phyloP scores from a whole-genome alignment of 2,113 vertebrate species.

The Hipposideros armiger region DNA sequence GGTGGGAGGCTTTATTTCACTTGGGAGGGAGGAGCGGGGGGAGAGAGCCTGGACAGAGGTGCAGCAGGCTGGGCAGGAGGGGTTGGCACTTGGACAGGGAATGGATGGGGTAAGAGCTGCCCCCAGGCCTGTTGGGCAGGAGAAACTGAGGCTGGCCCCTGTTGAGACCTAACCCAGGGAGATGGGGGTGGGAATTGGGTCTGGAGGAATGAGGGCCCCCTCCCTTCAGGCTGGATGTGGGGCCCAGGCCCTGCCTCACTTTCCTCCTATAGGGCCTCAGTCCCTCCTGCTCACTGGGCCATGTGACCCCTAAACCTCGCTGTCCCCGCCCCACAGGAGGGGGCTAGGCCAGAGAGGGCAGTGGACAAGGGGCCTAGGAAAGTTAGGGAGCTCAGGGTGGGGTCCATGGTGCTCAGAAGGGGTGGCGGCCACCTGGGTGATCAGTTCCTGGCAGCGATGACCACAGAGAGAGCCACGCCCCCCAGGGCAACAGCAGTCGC shows the following conservation, averaged over 20 bases:
- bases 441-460: conserved; percentile 98
- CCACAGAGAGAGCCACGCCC: conserved; percentile 96
- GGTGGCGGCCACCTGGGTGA: neutral
- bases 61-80: conserved; percentile 12
- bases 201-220: conserved; percentile 50
- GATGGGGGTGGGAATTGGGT: neutral
- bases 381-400: conserved; percentile 33
- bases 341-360: conserved; percentile 11
- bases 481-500: conserved; percentile 96
- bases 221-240: conserved; percentile 16
- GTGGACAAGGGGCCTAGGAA: conserved; percentile 43
- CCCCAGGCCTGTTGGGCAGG: conserved; percentile 40
- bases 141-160: conserved; percentile 12
- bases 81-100: neutral
- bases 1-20: conserved; percentile 78
- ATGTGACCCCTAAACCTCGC: neutral
- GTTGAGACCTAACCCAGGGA: neutral
- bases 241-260: neutral
- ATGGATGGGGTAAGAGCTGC: neutral
- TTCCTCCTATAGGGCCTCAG: conserved; percentile 13
- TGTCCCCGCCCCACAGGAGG: conserved; percentile 38
- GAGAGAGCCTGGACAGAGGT: conserved; percentile 9
- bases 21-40: neutral
- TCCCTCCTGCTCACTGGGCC: conserved; percentile 34
- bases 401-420: conserved; percentile 38